These are phyloP conservation scores for Liposcelis brunnea DNA, from an alignment of 2,888 invertebrate species.

Conservation along the genomic window DNA sequence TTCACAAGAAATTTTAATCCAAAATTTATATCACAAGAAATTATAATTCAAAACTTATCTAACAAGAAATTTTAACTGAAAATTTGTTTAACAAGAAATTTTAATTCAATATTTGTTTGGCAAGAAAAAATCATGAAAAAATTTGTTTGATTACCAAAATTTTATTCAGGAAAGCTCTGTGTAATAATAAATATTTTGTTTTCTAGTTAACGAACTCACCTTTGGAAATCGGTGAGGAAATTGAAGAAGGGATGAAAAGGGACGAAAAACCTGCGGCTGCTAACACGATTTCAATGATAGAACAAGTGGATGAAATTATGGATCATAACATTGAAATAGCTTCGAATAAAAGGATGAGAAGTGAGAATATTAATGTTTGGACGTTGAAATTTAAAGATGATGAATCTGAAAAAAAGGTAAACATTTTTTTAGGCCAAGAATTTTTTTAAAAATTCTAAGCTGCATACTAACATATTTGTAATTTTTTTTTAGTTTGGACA, in stretches of 20 bases:
- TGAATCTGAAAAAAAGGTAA: conserved; percentile 60
- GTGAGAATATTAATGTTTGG: conserved; percentile 72
- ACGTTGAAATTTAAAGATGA: conserved; percentile 71
- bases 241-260: conserved; percentile 17
- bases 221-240: background rate
- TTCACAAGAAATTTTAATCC: too few relatives aligned
- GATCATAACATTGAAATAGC: conserved; percentile 77
- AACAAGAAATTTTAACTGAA: too few relatives aligned
- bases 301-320: conserved; percentile 56
- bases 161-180: too few relatives aligned
- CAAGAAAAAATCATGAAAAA: too few relatives aligned
- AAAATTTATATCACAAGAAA: too few relatives aligned
- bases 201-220: conserved; percentile 11
- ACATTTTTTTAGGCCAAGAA: conserved; percentile 7
- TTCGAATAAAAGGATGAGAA: conserved; percentile 74
- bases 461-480: conserved; percentile 1
- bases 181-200: background rate
- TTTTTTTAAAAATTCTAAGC: background rate
- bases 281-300: conserved; percentile 25
- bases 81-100: too few relatives aligned
- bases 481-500: conserved; percentile 46
- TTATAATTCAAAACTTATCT: too few relatives aligned
- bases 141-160: too few relatives aligned
- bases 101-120: too few relatives aligned
- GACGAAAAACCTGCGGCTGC: conserved; percentile 24